Evolutionary conservation across 2,113 vertebrate genomes (phyloP).

Genomic region (Dryoscopus gambensis): DNA sequence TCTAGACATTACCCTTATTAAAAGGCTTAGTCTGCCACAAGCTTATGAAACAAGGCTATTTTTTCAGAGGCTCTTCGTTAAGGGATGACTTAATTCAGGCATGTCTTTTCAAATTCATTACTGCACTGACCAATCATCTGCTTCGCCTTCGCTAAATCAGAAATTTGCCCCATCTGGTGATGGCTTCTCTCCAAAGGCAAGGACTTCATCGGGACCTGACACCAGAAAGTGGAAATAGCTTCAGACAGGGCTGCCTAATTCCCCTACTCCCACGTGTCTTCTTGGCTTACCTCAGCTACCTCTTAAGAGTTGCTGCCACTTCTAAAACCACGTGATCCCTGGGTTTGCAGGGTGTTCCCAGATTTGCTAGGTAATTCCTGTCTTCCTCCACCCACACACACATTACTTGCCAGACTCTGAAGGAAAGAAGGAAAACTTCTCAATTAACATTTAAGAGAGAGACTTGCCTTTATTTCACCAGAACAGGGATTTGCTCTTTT

Average conservation of each 20-base stretch:
- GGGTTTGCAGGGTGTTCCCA: constrained; percentile 6
- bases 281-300: background rate
- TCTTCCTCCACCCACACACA: background rate
- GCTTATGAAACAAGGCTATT: background rate
- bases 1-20: background rate
- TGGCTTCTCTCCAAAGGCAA: background rate
- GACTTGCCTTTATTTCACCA: background rate
- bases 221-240: background rate
- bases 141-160: background rate
- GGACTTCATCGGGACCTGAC: background rate
- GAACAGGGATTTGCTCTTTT: background rate
- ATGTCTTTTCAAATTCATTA: background rate
- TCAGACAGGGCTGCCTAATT: background rate
- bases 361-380: constrained; percentile 3
- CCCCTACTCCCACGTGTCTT: background rate
- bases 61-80: background rate
- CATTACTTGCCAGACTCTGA: background rate
- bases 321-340: background rate
- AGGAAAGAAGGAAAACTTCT: constrained; percentile 20
- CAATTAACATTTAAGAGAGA: constrained; percentile 15
- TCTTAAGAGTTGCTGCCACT: background rate
- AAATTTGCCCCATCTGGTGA: background rate
- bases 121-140: background rate
- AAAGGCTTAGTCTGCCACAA: background rate
- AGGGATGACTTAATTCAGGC: background rate